Conservation (phyloP, 2,888 invertebrate species). For the Andrena fulva region DNA sequence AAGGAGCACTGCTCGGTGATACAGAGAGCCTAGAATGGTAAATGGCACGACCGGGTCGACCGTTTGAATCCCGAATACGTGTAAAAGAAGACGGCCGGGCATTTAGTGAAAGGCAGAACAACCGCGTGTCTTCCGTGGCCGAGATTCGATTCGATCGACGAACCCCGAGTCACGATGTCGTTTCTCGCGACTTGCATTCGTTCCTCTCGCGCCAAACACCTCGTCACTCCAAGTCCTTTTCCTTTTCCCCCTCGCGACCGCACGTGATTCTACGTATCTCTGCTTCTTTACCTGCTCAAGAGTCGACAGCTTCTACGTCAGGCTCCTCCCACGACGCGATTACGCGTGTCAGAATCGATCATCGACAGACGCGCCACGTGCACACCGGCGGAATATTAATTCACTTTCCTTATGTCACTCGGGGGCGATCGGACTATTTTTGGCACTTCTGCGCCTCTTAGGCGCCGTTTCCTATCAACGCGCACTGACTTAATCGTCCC, state of each 20-base stretch:
- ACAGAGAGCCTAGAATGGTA: conserved; percentile 58
- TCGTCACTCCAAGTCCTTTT: conserved; percentile 5
- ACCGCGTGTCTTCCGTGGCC: conserved; percentile 72
- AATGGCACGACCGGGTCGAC: conserved; percentile 71
- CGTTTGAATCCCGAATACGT: conserved; percentile 74
- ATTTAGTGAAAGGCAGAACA: conserved; percentile 77
- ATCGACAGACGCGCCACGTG: not conserved
- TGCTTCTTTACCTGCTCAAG: not conserved
- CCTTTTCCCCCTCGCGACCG: too few species aligned
- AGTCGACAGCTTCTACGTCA: not conserved
- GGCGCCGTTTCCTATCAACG: not conserved
- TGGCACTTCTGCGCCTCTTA: conserved; percentile 2
- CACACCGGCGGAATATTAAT: conserved; percentile 32
- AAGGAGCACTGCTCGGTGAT: conserved; percentile 12
- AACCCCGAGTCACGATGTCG: conserved; percentile 66
- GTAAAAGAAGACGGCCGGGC: conserved; percentile 71
- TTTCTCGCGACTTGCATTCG: conserved; percentile 43
- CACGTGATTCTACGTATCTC: not conserved
- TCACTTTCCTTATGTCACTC: not conserved
- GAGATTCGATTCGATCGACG: conserved; percentile 76
- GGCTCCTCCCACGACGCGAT: not conserved
- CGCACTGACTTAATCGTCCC: conserved; percentile 5
- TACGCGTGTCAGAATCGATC: not conserved
- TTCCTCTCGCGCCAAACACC: conserved; percentile 44
- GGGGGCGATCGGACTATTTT: conserved; percentile 1